Base-by-base conservation (phyloP, 2,888 invertebrate species). In the Hemithea aestivaria region DNA sequence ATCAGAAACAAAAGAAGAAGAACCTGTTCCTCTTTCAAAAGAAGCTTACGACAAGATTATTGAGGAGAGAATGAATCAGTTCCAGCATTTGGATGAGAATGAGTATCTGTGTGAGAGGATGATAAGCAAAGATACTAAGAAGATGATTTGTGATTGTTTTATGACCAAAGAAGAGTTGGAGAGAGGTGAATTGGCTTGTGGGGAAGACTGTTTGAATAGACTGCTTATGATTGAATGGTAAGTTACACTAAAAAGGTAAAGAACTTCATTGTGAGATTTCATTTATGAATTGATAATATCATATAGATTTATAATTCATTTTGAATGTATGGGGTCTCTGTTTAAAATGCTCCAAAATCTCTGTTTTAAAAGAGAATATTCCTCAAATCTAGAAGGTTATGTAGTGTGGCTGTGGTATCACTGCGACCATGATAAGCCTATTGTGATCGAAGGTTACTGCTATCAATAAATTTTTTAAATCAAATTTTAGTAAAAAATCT, bases 211-310 rank as follows among this genome's bases (percentile, higher is more conserved):
- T 78, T 90, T 99, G 21, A 99, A 99, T 88, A 91, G 98, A 66
- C 89, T 98, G 70, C 91, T 99, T n/a, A 96, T 98, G 94, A 98
- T 99, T 69, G 99, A 99, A 90, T 99, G 97, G 96, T 96, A 87
- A 82, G 77, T 58, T 35, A 25, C 5, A 11, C 10, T 36, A 27
- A n/a, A 21, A 4, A 4, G 16, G 16, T 16, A 16, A 16, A 16
- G 16, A 4, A 5, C 16, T 5, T 16, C 16, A 16, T 16, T 4
- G 16, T 16, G 16, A n/a, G n/a, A n/a, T n/a, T n/a, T n/a, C n/a
- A n/a, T n/a, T n/a, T 16, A 16, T 2, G 16, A 4, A 16, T 2
- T 16, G 16, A 5, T 5, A 16, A 4, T 16, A 16, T 4, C 5
- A 16, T 16, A 4, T 16, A 16, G 16, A 4, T 16, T 16, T 16